Percentiles rank a stretch among this genome's conserved stretches.
phyloP scores from a whole-genome alignment of 2,888 invertebrate species.

The Ornithoptera alexandrae region DNA sequence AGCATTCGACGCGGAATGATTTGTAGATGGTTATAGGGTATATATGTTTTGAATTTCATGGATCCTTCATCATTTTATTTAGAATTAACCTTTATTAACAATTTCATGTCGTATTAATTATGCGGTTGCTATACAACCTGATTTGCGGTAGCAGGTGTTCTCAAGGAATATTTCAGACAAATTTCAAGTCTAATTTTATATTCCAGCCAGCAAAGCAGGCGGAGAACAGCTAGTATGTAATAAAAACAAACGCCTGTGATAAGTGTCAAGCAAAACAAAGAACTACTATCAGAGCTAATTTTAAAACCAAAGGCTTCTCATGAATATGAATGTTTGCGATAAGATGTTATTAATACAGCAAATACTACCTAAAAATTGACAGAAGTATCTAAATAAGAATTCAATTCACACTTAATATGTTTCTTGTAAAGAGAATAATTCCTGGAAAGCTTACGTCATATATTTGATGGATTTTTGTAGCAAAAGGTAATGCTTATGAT shows the following conservation, averaged over 20 bases:
- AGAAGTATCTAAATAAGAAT: background rate
- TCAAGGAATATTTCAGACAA: too few species aligned
- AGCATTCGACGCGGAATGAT: too few species aligned
- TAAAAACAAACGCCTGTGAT: constrained; percentile 14
- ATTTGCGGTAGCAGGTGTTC: too few species aligned
- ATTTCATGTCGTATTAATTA: too few species aligned
- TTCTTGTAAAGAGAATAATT: constrained; percentile 3
- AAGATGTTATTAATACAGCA: constrained; percentile 9
- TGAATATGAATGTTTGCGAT: constrained; percentile 4
- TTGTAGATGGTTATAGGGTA: too few species aligned
- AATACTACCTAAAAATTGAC: constrained; percentile 4
- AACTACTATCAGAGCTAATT: background rate
- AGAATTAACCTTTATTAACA: too few species aligned
- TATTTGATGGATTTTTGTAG: background rate
- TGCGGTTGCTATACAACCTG: too few species aligned
- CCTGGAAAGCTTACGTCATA: constrained; percentile 6
- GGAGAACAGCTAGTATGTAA: background rate
- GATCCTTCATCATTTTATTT: too few species aligned
- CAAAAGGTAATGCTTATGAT: too few species aligned
- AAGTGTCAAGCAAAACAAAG: constrained; percentile 15
- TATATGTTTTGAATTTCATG: too few species aligned
- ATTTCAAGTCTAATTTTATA: too few species aligned
- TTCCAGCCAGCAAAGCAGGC: too few species aligned
- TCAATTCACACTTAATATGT: constrained; percentile 21
- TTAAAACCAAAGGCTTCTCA: constrained; percentile 4